A percentile compares a stretch with the other conserved stretches of the same genome.
Conservation (phyloP, 1,140 invertebrate species). For the Dolichoris vasculosae region DNA sequence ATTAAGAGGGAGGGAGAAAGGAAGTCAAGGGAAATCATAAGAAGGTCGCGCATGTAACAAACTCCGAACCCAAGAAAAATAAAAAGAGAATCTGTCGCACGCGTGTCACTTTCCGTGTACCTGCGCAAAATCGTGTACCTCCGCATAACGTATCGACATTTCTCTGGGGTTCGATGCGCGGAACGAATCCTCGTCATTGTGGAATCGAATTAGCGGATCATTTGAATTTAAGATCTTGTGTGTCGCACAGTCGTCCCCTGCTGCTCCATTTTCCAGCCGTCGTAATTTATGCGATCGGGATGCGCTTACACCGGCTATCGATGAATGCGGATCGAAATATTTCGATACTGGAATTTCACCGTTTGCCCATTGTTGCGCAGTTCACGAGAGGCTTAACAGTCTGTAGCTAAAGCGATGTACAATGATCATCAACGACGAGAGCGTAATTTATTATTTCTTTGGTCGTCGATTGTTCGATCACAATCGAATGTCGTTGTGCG, state of each 20-base stretch:
- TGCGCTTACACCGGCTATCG: neutral
- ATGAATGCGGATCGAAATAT: slow-evolving; percentile 42
- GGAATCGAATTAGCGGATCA: slow-evolving; percentile 51
- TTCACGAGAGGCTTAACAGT: neutral
- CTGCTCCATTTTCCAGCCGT: neutral
- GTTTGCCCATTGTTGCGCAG: neutral
- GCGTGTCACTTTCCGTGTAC: slow-evolving; percentile 47
- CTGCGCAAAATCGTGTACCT: neutral
- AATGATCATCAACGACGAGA: slow-evolving; percentile 15
- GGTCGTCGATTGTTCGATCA: neutral
- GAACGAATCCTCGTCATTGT: slow-evolving; percentile 42
- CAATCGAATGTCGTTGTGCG: neutral
- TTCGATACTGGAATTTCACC: slow-evolving; percentile 44
- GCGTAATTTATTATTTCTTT: slow-evolving; percentile 29
- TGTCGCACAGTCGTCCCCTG: neutral
- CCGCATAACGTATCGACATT: slow-evolving; percentile 33
- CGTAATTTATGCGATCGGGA: slow-evolving; percentile 33
- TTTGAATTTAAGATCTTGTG: slow-evolving; percentile 52
- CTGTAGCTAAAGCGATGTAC: neutral
- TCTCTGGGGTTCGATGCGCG: neutral
- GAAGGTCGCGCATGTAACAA: neutral
- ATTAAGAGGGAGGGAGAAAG: slow-evolving; percentile 30
- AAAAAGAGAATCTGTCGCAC: slow-evolving; percentile 45
- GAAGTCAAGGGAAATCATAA: neutral
- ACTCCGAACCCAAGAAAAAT: neutral